Evolutionary conservation across 2,888 invertebrate species (phyloP).

Genomic region (Amiota mariae): DNA sequence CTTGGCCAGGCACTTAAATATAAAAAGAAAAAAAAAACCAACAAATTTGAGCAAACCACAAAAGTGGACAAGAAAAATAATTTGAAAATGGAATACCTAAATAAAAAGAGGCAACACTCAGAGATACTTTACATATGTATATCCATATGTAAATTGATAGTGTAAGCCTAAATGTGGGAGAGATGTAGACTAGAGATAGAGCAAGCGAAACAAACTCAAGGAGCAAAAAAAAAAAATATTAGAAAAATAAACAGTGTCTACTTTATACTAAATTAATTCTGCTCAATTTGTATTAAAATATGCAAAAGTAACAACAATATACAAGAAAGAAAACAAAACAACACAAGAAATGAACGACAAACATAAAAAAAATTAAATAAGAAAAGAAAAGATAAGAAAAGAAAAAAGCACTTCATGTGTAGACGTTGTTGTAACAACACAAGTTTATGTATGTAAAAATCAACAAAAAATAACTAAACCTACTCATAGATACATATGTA

Average conservation of each 20-base stretch:
- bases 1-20: slow-evolving; percentile 51
- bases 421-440: background rate
- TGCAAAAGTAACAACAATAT: slow-evolving; percentile 57
- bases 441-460: background rate
- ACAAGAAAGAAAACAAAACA: slow-evolving; percentile 45
- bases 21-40: slow-evolving; percentile 51
- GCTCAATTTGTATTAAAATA: slow-evolving; percentile 69
- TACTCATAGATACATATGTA: background rate
- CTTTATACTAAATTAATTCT: slow-evolving; percentile 67
- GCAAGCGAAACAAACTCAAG: background rate
- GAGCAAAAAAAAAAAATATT: slow-evolving; percentile 25
- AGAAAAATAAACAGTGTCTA: slow-evolving; percentile 40
- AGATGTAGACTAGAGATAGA: background rate
- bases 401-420: slow-evolving; percentile 2
- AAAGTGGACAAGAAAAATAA: slow-evolving; percentile 46
- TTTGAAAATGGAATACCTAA: slow-evolving; percentile 62
- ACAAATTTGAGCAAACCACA: background rate
- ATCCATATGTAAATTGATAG: slow-evolving; percentile 33
- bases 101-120: slow-evolving; percentile 58
- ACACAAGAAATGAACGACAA: slow-evolving; percentile 25
- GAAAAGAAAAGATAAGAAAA: background rate
- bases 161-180: background rate
- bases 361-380: slow-evolving; percentile 20
- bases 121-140: slow-evolving; percentile 48
- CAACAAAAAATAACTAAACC: slow-evolving; percentile 7